Base-by-base conservation (phyloP, 2,113 vertebrate species). In the Vulpes vulpes region DNA sequence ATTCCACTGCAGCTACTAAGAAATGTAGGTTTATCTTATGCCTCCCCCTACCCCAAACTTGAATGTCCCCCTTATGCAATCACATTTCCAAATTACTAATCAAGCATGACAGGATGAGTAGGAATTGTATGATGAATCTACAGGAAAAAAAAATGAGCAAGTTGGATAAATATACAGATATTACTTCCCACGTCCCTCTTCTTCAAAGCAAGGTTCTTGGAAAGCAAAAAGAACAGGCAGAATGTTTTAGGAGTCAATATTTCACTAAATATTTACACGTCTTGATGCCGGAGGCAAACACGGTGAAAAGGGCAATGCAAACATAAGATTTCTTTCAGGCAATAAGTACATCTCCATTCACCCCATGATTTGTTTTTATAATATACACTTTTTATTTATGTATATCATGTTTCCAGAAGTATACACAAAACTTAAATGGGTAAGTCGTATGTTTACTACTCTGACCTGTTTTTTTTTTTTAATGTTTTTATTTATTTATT, bases 271-370 rank as follows among this genome's bases (percentile, higher is more conserved):
- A 79, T 35, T 91, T 78, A 93, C 27, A 53, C 1, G 1, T 51
- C 17, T 11, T 2, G 10, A 71, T 78, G 17, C 35, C 51, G 16
- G 27, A 64, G 69, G 38, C 89, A 79, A 88, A 93, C 10, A 62
- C 49, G 35, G 30, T 62, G 11, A 62, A 55, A 83, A 76, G 27
- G 69, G 12, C 30, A 60, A 81, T 30, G 43, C 17, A 95, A 57
- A 85, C 17, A n/a, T 9, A 64, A 76, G 38, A 81, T 78, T 51
- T 89, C 81, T 96, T 91, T 81, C 64, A 73, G 79, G 32, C n/a
- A 67, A 4, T 32, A 53, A 86, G 82, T 10, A 79, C 3, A 57
- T 20, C n/a, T 69, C 55, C 23, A 69, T 7, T 64, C 17, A 65
- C 43, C 35, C 35, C 23, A 15, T 43, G 43, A 35, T 81, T 83